Percentiles rank a stretch among this genome's conserved stretches.
Evolutionary conservation across 2,888 invertebrate species (phyloP).

Genomic region (Smittia aterrima): DNA sequence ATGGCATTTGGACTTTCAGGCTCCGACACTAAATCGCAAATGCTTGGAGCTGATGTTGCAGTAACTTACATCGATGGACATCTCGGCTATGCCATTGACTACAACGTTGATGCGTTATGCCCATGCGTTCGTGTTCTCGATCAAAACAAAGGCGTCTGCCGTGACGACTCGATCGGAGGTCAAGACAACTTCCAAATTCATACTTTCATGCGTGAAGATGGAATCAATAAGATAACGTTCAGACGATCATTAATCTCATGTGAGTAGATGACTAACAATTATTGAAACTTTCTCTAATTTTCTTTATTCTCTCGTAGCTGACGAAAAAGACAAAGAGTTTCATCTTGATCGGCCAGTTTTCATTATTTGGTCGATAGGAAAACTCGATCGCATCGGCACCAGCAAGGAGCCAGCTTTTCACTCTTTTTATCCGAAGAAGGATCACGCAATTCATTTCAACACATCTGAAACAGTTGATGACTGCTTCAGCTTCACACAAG

Average conservation of each 20-base stretch:
- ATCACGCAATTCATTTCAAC: slow-evolving; percentile 66
- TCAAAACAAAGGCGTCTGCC: slow-evolving; percentile 82
- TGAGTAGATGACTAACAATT: too few species aligned
- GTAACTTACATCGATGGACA: slow-evolving; percentile 71
- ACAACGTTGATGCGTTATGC: slow-evolving; percentile 78
- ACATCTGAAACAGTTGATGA: slow-evolving; percentile 65
- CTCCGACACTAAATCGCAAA: slow-evolving; percentile 65
- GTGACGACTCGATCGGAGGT: slow-evolving; percentile 79
- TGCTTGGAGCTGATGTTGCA: slow-evolving; percentile 83
- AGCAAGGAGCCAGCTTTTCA: slow-evolving; percentile 81
- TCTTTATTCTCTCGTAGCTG: slow-evolving; percentile 63
- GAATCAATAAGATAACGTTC: slow-evolving; percentile 76
- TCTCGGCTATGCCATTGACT: slow-evolving; percentile 75
- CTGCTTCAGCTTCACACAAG: slow-evolving; percentile 66
- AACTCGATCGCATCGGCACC: slow-evolving; percentile 68
- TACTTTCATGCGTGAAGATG: slow-evolving; percentile 68
- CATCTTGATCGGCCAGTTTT: slow-evolving; percentile 62
- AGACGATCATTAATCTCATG: slow-evolving; percentile 72
- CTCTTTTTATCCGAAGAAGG: slow-evolving; percentile 70
- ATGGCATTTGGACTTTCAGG: slow-evolving; percentile 89
- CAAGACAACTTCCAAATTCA: slow-evolving; percentile 79
- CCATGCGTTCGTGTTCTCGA: slow-evolving; percentile 85
- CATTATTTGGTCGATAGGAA: slow-evolving; percentile 82
- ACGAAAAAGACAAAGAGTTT: slow-evolving; percentile 73
- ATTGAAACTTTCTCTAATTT: too few species aligned